These are phyloP conservation scores for Cirrhinus mrigala DNA, from an alignment of 2,797 vertebrate genomes.

Conservation along the genomic window DNA sequence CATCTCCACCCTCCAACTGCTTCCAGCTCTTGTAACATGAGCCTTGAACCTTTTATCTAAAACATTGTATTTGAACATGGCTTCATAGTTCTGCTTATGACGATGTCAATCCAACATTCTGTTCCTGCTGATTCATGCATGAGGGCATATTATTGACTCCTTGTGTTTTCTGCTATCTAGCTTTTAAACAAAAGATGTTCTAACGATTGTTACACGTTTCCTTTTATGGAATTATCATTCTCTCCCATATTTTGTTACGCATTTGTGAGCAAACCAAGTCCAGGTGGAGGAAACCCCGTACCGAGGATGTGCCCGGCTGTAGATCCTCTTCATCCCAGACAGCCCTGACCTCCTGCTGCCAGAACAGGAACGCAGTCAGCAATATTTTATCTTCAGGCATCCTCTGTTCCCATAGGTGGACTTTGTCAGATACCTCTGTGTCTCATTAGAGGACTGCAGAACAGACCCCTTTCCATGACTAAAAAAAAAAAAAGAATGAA, in stretches of 20 bases:
- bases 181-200: background rate
- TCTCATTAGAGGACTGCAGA: conserved; percentile 27
- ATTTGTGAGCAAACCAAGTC: background rate
- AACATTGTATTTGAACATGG: background rate
- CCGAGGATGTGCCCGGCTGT: conserved; percentile 71
- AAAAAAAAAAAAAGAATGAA: background rate
- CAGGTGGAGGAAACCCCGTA: conserved; percentile 47
- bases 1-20: conserved; percentile 13
- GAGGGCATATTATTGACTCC: background rate
- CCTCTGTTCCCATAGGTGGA: conserved; percentile 51
- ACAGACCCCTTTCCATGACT: background rate
- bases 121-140: background rate
- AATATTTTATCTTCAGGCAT: conserved; percentile 62
- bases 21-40: conserved; percentile 19
- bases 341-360: conserved; percentile 55
- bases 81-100: conserved; percentile 13
- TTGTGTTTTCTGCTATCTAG: conserved; percentile 3
- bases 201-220: background rate
- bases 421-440: background rate
- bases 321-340: conserved; percentile 50
- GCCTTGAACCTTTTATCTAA: conserved; percentile 25
- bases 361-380: conserved; percentile 72
- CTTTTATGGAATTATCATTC: background rate
- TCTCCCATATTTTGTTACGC: background rate
- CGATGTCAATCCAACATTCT: background rate